These are phyloP conservation scores for Helicoverpa zea DNA, from an alignment of 1,140 invertebrate genomes.

Conservation along the genomic window DNA sequence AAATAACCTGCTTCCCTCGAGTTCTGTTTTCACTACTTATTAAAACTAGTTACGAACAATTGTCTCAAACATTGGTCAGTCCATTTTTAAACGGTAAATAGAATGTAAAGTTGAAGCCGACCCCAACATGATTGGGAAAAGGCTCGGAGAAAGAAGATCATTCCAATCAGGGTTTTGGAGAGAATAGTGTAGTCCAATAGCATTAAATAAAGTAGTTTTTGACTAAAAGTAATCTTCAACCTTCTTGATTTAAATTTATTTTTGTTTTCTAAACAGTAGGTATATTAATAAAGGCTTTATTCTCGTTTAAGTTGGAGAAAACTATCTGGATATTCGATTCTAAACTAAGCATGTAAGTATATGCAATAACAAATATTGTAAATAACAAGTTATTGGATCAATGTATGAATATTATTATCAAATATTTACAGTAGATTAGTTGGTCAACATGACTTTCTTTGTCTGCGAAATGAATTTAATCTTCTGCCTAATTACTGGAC, in stretches of 20 bases:
- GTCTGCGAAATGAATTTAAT: constrained; percentile 35
- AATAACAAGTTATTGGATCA: constrained; percentile 41
- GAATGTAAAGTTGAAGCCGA: neutral
- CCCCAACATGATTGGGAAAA: too few relatives aligned
- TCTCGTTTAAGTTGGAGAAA: too few relatives aligned
- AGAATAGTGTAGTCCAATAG: neutral
- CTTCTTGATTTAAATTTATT: too few relatives aligned
- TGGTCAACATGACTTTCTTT: constrained; percentile 48
- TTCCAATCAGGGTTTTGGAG: constrained; percentile 15
- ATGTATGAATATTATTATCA: constrained; percentile 48
- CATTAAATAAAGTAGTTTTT: neutral
- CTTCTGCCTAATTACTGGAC: constrained; percentile 21
- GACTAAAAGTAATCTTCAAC: too few relatives aligned
- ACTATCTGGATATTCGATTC: neutral
- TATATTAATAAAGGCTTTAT: too few relatives aligned
- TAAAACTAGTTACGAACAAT: constrained; percentile 14
- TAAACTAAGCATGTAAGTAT: neutral
- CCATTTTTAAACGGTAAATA: neutral
- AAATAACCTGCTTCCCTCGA: constrained; percentile 24
- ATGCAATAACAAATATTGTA: neutral
- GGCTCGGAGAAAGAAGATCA: too few relatives aligned
- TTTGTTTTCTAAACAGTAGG: too few relatives aligned
- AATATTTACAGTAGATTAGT: constrained; percentile 54
- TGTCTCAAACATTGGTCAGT: neutral
- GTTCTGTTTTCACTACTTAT: constrained; percentile 30